Conservation (phyloP, 2,888 invertebrate genomes). For the Oscheius sp. region DNA sequence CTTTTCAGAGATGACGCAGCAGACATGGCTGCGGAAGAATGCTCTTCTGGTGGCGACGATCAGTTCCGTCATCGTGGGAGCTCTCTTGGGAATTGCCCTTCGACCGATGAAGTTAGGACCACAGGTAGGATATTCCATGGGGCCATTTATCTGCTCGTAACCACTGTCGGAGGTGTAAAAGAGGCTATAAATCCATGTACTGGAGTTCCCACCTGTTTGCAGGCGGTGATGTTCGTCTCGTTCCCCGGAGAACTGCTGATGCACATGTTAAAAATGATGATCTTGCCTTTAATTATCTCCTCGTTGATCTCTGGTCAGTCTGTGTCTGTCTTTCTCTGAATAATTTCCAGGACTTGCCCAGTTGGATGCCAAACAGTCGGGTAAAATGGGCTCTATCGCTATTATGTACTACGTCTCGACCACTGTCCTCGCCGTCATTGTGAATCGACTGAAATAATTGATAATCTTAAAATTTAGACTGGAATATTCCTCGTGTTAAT, state of each 20-base stretch:
- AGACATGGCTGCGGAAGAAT: constrained; percentile 77
- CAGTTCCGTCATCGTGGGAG: constrained; percentile 78
- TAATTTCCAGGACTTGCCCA: constrained; percentile 78
- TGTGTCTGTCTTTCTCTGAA: not conserved
- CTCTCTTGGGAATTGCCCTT: constrained; percentile 78
- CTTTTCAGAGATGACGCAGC: constrained; percentile 39
- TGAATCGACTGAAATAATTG: constrained; percentile 62
- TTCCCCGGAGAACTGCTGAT: constrained; percentile 82
- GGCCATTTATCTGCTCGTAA: no score
- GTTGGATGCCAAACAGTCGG: constrained; percentile 79
- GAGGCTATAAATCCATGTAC: not conserved
- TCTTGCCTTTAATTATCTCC: constrained; percentile 80
- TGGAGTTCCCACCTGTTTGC: constrained; percentile 1
- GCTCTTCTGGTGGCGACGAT: constrained; percentile 79
- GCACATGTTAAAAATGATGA: constrained; percentile 81
- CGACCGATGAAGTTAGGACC: constrained; percentile 66
- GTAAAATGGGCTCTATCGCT: constrained; percentile 80
- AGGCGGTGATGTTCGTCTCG: constrained; percentile 78
- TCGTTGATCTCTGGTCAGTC: constrained; percentile 79
- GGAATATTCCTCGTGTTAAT: constrained; percentile 80
- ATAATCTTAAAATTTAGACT: constrained; percentile 54
- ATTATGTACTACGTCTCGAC: constrained; percentile 80
- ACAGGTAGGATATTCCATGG: constrained; percentile 39
- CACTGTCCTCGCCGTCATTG: constrained; percentile 79
- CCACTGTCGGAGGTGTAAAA: no score